A percentile compares a stretch with the other conserved stretches of the same genome.
These are phyloP conservation scores for Microctonus aethiopoides DNA, from an alignment of 2,888 invertebrate species.

Conservation along the genomic window DNA sequence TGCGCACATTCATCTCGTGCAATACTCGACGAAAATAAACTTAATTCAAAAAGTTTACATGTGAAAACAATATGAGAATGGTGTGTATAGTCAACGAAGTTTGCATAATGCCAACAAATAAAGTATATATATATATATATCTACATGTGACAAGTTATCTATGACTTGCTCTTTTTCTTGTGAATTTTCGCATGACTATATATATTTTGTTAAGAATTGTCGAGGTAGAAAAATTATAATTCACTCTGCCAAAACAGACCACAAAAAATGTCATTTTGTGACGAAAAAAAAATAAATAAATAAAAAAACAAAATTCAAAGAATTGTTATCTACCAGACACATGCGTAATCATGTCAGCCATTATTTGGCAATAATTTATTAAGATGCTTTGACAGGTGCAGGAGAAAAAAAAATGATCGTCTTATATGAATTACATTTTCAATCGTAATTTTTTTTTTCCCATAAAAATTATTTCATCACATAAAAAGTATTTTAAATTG, in stretches of 20 bases:
- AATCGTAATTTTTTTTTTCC: neutral
- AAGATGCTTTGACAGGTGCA: neutral
- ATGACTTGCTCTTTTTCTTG: neutral
- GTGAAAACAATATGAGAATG: conserved; percentile 60
- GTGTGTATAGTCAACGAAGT: neutral
- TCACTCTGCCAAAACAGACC: neutral
- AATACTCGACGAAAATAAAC: conserved; percentile 62
- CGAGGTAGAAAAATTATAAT: neutral
- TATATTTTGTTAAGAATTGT: neutral
- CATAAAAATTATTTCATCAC: neutral
- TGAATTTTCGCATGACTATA: too few species aligned
- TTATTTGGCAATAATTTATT: conserved; percentile 12
- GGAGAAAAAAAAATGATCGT: neutral
- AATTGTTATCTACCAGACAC: conserved; percentile 11
- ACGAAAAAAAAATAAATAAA: neutral
- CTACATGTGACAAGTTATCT: neutral
- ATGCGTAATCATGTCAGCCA: conserved; percentile 18
- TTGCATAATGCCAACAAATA: conserved; percentile 26
- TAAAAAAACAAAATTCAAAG: neutral
- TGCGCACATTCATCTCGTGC: conserved; percentile 61
- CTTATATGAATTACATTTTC: neutral
- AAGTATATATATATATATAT: too few species aligned
- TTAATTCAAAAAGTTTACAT: conserved; percentile 61
- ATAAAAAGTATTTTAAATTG: neutral
- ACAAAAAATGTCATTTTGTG: neutral